Conservation (phyloP, 2,888 invertebrate genomes). For the Hoplodrina ambigua region DNA sequence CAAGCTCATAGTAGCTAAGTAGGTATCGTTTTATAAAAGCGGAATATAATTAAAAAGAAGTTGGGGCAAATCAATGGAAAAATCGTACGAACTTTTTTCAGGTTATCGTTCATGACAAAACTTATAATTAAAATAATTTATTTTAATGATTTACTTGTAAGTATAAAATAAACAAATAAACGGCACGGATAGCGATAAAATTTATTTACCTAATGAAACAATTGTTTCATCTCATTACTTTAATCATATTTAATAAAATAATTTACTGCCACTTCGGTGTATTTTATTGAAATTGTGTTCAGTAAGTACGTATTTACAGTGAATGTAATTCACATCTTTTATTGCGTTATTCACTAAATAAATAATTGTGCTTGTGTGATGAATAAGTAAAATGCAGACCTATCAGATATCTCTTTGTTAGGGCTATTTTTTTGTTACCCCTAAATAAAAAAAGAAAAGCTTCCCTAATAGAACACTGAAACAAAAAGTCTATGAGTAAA, state of each 20-base stretch:
- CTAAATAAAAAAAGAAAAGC: not conserved
- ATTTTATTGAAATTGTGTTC: no score
- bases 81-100: not conserved
- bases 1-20: not conserved
- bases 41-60: not conserved
- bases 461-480: not conserved
- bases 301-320: no score
- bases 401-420: not conserved
- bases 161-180: not conserved
- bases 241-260: not conserved
- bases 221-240: not conserved
- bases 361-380: not conserved
- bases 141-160: not conserved
- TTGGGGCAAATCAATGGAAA: no score
- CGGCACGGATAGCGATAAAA: not conserved
- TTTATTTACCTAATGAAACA: not conserved
- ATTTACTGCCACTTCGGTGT: not conserved
- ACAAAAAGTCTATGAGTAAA: conserved; percentile 12
- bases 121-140: not conserved
- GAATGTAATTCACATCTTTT: not conserved
- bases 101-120: not conserved
- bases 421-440: not conserved
- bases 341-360: not conserved
- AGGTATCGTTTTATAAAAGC: not conserved
- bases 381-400: not conserved